Evolutionary conservation across 2,888 invertebrate genomes (phyloP), one percentile per base, ranked within the genome.

Genomic region (Spodoptera littoralis): DNA sequence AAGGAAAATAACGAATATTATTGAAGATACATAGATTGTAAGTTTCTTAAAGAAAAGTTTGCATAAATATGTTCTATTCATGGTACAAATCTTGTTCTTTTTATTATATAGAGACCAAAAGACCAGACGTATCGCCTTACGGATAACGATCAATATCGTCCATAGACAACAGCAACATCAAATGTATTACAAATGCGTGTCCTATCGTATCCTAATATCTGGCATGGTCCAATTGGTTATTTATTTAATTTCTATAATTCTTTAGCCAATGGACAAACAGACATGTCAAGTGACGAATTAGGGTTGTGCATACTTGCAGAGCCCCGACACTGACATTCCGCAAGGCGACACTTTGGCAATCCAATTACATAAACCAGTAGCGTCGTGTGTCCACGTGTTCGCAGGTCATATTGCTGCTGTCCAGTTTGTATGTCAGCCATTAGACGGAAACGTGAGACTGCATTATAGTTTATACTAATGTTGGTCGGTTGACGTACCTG

Each of bases 291-390:
- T 18, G 4, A 44, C 46, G 24, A 64, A 49, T 59, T 42, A 54
- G 48, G 48, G 49, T 12, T 47, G 44, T 57, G 50, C 54, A 51
- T 49, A 46, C 9, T 56, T 45, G n/a, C 47, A 36, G 36, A 36
- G 36, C 36, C 8, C 9, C 36, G 57, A 54, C 65, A 65, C 60
- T 71, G 70, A 57, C 60, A 70, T 70, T 71, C 60, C 45, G n/a
- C 56, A 71, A 60, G 46, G 47, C 57, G 66, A 70, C 60, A 65
- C 72, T 60, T 70, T 59, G 57, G 22, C 60, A 65, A 51, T 65
- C 50, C 71, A 65, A 71, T 70, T 70, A 65, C 66, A 60, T 45
- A 65, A 58, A 65, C 72, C 70, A 60, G 53, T 36, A 56, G 71
- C 66, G 66, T 71, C 65, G 57, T 22, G 46, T 70, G 47, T 22